A percentile compares a stretch with the other conserved stretches of the same genome.
Evolutionary conservation across 2,797 vertebrate genomes (phyloP).

Genomic region (Sebastes matsubarae): DNA sequence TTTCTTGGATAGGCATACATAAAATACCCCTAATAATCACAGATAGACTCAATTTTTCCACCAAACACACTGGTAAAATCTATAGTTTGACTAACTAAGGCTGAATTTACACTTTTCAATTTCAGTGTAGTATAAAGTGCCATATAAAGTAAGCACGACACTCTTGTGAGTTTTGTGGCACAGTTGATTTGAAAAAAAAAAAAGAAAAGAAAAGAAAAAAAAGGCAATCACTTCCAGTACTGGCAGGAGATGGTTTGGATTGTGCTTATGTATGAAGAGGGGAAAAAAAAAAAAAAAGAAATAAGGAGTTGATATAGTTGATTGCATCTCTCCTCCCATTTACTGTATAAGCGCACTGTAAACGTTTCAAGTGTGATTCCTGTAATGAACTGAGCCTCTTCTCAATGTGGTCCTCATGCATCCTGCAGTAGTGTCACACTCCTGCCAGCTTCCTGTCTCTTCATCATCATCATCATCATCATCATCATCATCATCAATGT

Average conservation of each 20-base stretch:
- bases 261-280: slow-evolving; percentile 75
- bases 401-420: slow-evolving; percentile 73
- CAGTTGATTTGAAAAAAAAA: slow-evolving; percentile 63
- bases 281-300: slow-evolving; percentile 30
- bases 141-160: slow-evolving; percentile 60
- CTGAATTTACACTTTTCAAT: slow-evolving; percentile 62
- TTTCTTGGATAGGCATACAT: neutral
- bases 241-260: slow-evolving; percentile 80
- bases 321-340: slow-evolving; percentile 75
- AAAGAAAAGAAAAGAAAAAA: slow-evolving; percentile 53
- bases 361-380: slow-evolving; percentile 83
- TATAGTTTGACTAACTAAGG: slow-evolving; percentile 59
- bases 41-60: slow-evolving; percentile 13
- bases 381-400: slow-evolving; percentile 71
- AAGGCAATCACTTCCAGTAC: slow-evolving; percentile 87
- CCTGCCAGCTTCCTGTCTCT: slow-evolving; percentile 62
- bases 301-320: slow-evolving; percentile 65
- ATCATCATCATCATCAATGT: slow-evolving; percentile 46
- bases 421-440: slow-evolving; percentile 81
- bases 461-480: neutral
- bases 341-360: slow-evolving; percentile 78
- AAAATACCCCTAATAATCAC: slow-evolving; percentile 34
- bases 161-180: slow-evolving; percentile 85
- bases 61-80: slow-evolving; percentile 40
- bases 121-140: slow-evolving; percentile 71